phyloP scores from a whole-genome alignment of 2,888 invertebrate species.

The Hanleya hanleyi region DNA sequence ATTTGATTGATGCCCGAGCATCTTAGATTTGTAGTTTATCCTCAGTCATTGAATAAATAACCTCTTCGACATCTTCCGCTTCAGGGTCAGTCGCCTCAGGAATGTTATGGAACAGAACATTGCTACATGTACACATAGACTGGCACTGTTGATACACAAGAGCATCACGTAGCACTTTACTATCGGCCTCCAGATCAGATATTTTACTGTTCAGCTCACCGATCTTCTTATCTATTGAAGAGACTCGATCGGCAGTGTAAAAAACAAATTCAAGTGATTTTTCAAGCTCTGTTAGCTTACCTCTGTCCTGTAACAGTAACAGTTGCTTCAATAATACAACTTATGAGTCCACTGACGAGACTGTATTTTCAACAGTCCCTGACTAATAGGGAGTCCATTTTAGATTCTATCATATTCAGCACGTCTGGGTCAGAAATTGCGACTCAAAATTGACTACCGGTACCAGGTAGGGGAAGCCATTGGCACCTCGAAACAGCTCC shows the following conservation, averaged over 20 bases:
- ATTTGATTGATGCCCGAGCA: neutral
- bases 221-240: neutral
- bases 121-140: neutral
- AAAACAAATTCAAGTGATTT: neutral
- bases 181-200: neutral
- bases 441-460: no score
- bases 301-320: neutral
- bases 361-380: neutral
- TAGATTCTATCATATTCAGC: neutral
- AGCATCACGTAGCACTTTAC: neutral
- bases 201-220: neutral
- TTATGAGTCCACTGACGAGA: neutral
- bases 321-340: neutral
- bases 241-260: neutral
- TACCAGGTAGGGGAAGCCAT: no score
- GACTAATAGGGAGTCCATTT: neutral
- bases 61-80: neutral
- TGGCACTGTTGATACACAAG: neutral
- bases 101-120: neutral
- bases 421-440: no score
- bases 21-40: neutral
- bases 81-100: neutral
- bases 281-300: neutral
- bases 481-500: no score
- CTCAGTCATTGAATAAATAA: neutral